Evolutionary conservation across 1,140 invertebrate species (phyloP).

Genomic region (Nautilus pompilius): DNA sequence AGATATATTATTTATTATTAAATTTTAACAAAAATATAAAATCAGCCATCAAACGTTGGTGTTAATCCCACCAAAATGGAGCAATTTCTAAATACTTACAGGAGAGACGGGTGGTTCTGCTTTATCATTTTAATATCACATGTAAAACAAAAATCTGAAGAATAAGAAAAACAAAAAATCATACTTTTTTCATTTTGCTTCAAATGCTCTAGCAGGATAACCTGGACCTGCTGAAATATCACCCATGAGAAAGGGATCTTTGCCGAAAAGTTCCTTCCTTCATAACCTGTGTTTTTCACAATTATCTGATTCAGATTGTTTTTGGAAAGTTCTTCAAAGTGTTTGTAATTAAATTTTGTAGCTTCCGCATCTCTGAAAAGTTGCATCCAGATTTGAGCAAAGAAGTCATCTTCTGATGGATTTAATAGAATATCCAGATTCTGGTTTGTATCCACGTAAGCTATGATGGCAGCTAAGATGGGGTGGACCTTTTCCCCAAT

Average conservation of each 20-base stretch:
- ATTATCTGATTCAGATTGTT: slow-evolving; percentile 24
- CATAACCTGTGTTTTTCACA: slow-evolving; percentile 14
- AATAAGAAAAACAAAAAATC: too few species aligned
- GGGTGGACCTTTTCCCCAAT: slow-evolving; percentile 34
- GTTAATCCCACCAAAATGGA: too few species aligned
- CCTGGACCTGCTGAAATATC: slow-evolving; percentile 25
- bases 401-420: slow-evolving; percentile 10
- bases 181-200: too few species aligned
- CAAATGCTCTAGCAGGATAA: too few species aligned
- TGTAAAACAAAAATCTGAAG: too few species aligned
- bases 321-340: too few species aligned
- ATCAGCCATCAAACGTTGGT: too few species aligned
- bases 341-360: slow-evolving; percentile 14
- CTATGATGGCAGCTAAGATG: slow-evolving; percentile 32
- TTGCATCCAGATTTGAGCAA: slow-evolving; percentile 17
- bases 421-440: slow-evolving; percentile 32
- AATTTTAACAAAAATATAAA: too few species aligned
- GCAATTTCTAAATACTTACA: too few species aligned
- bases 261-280: slow-evolving; percentile 11
- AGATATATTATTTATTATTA: too few species aligned
- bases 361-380: slow-evolving; percentile 12
- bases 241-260: slow-evolving; percentile 38
- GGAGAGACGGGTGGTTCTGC: too few species aligned
- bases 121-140: too few species aligned
- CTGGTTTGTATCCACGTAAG: slow-evolving; percentile 33